Conservation (phyloP, 1,140 invertebrate species). For the Gryon sp. region DNA sequence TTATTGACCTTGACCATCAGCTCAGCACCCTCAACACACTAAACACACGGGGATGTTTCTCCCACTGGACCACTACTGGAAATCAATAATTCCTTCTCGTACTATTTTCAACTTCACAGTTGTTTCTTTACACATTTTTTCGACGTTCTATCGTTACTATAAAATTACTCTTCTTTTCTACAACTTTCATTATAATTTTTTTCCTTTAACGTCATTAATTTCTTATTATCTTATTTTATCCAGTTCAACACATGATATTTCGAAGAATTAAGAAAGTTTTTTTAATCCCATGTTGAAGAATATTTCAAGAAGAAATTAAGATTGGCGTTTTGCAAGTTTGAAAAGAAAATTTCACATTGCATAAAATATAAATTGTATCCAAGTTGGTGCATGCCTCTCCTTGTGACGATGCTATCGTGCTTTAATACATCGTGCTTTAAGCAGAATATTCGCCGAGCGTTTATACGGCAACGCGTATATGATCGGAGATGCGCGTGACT, state of each 20-base stretch:
- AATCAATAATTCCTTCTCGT: slow-evolving; percentile 51
- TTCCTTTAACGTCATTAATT: too few relatives aligned
- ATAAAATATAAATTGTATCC: slow-evolving; percentile 34
- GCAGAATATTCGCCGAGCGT: slow-evolving; percentile 33
- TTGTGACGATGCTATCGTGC: slow-evolving; percentile 26
- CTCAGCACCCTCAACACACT: slow-evolving; percentile 39
- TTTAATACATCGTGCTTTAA: slow-evolving; percentile 49
- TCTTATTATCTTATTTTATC: too few relatives aligned
- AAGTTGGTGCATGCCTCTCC: slow-evolving; percentile 2
- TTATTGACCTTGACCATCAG: slow-evolving; percentile 71
- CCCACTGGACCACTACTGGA: slow-evolving; percentile 14
- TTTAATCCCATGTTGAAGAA: too few relatives aligned
- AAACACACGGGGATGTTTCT: slow-evolving; percentile 37
- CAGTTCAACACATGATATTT: too few relatives aligned
- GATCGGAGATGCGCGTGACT: slow-evolving; percentile 65
- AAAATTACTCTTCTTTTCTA: too few relatives aligned
- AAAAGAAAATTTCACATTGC: slow-evolving; percentile 6
- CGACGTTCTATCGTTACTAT: too few relatives aligned
- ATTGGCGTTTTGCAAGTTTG: not conserved
- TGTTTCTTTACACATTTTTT: slow-evolving; percentile 4
- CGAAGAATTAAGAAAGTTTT: too few relatives aligned
- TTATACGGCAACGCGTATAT: slow-evolving; percentile 39
- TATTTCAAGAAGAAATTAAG: too few relatives aligned
- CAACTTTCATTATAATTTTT: too few relatives aligned
- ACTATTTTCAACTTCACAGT: slow-evolving; percentile 16